phyloP scores from a whole-genome alignment of 2,113 vertebrate genomes.

The Barbus barbus region DNA sequence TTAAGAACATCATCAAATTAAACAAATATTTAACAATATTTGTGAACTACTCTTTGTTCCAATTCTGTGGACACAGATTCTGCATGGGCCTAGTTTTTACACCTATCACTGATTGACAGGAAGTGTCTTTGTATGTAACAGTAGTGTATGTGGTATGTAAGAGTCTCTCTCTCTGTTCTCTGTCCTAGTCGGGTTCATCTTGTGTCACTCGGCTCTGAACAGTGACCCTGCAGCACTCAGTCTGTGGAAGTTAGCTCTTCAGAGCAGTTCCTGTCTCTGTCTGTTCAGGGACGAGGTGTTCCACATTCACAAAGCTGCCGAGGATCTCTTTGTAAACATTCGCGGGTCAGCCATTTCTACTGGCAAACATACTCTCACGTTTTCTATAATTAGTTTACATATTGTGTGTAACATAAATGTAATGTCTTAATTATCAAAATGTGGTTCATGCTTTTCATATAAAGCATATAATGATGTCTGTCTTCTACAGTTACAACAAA shows the following conservation, averaged over 20 bases:
- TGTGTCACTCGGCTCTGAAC: constrained; percentile 92
- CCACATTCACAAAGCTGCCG: constrained; percentile 96
- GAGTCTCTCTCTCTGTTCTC: background rate
- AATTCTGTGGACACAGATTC: background rate
- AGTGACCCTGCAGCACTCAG: constrained; percentile 91
- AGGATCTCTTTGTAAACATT: constrained; percentile 97
- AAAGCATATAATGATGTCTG: constrained; percentile 1
- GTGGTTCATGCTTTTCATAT: background rate
- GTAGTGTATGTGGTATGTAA: background rate
- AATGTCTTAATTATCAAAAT: background rate
- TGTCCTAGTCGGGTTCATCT: constrained; percentile 90
- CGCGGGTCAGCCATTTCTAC: constrained; percentile 79
- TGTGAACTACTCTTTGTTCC: background rate
- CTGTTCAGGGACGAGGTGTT: constrained; percentile 97
- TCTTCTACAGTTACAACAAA: constrained; percentile 90
- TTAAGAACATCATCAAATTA: background rate
- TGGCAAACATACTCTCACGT: background rate
- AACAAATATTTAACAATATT: background rate
- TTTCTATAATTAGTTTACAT: background rate
- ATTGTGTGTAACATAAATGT: background rate
- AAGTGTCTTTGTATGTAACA: background rate
- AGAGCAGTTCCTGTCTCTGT: constrained; percentile 96
- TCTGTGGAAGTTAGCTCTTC: constrained; percentile 96
- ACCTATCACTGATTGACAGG: no score
- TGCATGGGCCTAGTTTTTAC: background rate